These are phyloP conservation scores for Apistogramma diplotaenia DNA, from an alignment of 2,113 vertebrate species.

Conservation along the genomic window DNA sequence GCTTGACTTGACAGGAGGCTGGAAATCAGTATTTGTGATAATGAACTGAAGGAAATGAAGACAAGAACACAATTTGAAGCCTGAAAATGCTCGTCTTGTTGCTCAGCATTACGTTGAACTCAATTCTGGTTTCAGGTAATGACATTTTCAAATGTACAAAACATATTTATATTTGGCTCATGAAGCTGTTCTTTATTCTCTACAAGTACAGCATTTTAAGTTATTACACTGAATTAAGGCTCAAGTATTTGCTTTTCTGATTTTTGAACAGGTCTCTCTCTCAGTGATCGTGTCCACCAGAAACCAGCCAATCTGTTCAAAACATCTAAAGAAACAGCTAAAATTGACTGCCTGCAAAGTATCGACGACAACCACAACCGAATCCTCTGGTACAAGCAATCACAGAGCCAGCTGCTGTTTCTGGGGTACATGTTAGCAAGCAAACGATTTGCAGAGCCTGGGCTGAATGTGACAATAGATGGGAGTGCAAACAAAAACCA, in stretches of 20 bases:
- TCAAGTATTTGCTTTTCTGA: accelerated
- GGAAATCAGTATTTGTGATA: neutral
- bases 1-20: neutral
- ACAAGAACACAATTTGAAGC: neutral
- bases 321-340: neutral
- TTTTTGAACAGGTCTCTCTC: neutral
- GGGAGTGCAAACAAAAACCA: neutral
- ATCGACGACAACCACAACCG: neutral
- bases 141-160: neutral
- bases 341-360: neutral
- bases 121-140: constrained; percentile 1
- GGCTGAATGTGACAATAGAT: neutral
- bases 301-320: neutral
- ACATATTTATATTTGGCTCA: accelerated
- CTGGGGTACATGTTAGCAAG: neutral
- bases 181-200: neutral
- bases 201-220: neutral
- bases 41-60: neutral
- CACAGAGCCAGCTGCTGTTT: neutral
- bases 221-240: neutral
- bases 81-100: accelerated
- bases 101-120: neutral
- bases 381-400: neutral
- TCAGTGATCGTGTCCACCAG: accelerated
- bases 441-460: neutral